These are phyloP conservation scores for Dynastes maya DNA, from an alignment of 2,888 invertebrate genomes.

Conservation along the genomic window DNA sequence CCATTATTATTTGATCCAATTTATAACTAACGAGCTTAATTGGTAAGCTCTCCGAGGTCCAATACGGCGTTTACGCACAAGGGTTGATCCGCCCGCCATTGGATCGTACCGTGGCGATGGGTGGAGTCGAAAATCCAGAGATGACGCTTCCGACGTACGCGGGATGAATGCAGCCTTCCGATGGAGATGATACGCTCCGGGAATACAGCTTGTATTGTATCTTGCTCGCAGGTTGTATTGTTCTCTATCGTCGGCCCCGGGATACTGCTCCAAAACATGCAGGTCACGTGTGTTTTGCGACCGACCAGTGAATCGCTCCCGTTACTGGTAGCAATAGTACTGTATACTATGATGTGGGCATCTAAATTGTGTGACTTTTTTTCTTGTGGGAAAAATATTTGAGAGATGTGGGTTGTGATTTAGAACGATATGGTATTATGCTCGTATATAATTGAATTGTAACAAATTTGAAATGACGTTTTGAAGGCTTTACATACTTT, in stretches of 20 bases:
- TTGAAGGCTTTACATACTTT: too few species aligned
- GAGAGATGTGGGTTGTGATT: slow-evolving; percentile 50
- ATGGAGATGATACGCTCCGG: slow-evolving; percentile 16
- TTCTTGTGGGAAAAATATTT: slow-evolving; percentile 64
- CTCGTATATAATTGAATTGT: not conserved
- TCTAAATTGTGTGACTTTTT: slow-evolving; percentile 60
- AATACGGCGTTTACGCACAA: slow-evolving; percentile 57
- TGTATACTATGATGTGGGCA: slow-evolving; percentile 61
- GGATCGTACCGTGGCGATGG: slow-evolving; percentile 40
- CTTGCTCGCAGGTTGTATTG: slow-evolving; percentile 40
- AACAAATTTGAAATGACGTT: slow-evolving; percentile 10
- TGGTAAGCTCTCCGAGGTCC: slow-evolving; percentile 61
- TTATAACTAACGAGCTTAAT: slow-evolving; percentile 72
- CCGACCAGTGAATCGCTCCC: slow-evolving; percentile 32
- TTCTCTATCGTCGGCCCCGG: slow-evolving; percentile 17
- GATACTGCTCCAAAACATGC: slow-evolving; percentile 48
- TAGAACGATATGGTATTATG: slow-evolving; percentile 30
- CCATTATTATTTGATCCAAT: slow-evolving; percentile 71
- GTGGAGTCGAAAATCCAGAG: slow-evolving; percentile 45
- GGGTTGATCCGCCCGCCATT: slow-evolving; percentile 62
- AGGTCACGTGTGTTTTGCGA: slow-evolving; percentile 55
- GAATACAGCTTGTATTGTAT: slow-evolving; percentile 26
- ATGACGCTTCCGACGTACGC: slow-evolving; percentile 29
- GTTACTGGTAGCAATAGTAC: slow-evolving; percentile 36
- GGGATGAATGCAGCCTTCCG: slow-evolving; percentile 22